These are phyloP conservation scores for Keiferia lycopersicella DNA, from an alignment of 2,888 invertebrate species.

Conservation along the genomic window DNA sequence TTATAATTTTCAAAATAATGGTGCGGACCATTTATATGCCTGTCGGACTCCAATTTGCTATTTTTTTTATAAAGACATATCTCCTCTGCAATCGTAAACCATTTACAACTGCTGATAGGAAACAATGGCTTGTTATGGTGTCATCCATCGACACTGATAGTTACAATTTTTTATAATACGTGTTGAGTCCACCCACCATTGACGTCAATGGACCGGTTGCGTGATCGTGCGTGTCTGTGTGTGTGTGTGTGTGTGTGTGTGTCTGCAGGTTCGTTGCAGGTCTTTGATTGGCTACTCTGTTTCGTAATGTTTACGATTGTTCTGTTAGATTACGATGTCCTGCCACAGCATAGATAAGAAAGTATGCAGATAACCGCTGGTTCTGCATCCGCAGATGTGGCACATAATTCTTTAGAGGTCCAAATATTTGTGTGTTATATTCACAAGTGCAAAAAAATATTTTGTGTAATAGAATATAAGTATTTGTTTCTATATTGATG, in stretches of 20 bases:
- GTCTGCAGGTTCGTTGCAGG: conserved; percentile 48
- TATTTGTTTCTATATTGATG: too few species aligned
- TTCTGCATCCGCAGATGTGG: too few species aligned
- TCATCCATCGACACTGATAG: conserved; percentile 71
- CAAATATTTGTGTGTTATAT: too few species aligned
- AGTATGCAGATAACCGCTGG: too few species aligned
- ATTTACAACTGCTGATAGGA: conserved; percentile 42
- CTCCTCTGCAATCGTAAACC: conserved; percentile 11
- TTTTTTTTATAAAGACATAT: too few species aligned
- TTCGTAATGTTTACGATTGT: conserved; percentile 16
- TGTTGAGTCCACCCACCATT: conserved; percentile 66
- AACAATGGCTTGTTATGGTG: conserved; percentile 70
- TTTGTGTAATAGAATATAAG: too few species aligned
- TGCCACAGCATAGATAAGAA: not conserved
- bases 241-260: conserved; percentile 40
- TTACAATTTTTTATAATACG: conserved; percentile 70
- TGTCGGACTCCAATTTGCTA: too few species aligned
- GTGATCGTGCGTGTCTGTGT: conserved; percentile 42
- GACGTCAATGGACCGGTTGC: conserved; percentile 76
- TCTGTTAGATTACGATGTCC: not conserved
- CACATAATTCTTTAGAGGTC: not conserved
- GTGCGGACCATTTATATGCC: too few species aligned
- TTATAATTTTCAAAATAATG: too few species aligned
- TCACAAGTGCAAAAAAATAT: too few species aligned
- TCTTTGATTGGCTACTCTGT: conserved; percentile 15